Evolutionary conservation across 2,797 vertebrate species (phyloP), one percentile per base, ranked within the genome.

Genomic region (Danio choprae): DNA sequence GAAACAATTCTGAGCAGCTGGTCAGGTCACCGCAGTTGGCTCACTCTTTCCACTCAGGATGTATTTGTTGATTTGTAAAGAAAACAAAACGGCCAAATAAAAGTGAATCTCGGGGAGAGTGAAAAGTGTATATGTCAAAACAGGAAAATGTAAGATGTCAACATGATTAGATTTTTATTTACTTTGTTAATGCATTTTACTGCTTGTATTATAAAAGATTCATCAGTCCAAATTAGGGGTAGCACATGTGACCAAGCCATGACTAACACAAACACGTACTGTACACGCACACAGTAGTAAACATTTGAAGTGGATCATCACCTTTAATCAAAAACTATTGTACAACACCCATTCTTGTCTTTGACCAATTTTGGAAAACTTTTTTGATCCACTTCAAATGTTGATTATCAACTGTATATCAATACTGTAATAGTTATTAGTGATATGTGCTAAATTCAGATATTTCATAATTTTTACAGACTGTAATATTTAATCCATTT

Each of bases 1-100:
- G 80, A 74, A 76, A 78, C 44, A 68, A 67, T 77, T 80, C 71
- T 22, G 29, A 80, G 64, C 83, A 80, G 83, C 77, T 83, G 84
- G 77, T 65, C 10, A 8, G 74, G 65, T 67, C 75, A 46, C 64
- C 70, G 20, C 60, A 43, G 65, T 77, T 44, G 38, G 59, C 59
- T 80, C 72, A 29, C 43, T 43, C 40, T 77, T 59, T 58, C n/a
- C 2, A n/a, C 65, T 79, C 76, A 76, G 80, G 71, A 79, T 51
- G 41, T 18, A 22, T 67, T 83, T 71, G 67, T 74, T 77, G 69
- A 79, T 77, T 68, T 72, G 51, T 60, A 69, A 79, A 64, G 80
- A 62, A 79, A 82, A 67, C 50, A 40, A 38, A 82, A 67, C 55
- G 60, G 53, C 40, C 12, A 50, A 67, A 58, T 40, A 75, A 64